Evolutionary conservation across 2,888 invertebrate species (phyloP).

Genomic region (Callyntrura sp.): DNA sequence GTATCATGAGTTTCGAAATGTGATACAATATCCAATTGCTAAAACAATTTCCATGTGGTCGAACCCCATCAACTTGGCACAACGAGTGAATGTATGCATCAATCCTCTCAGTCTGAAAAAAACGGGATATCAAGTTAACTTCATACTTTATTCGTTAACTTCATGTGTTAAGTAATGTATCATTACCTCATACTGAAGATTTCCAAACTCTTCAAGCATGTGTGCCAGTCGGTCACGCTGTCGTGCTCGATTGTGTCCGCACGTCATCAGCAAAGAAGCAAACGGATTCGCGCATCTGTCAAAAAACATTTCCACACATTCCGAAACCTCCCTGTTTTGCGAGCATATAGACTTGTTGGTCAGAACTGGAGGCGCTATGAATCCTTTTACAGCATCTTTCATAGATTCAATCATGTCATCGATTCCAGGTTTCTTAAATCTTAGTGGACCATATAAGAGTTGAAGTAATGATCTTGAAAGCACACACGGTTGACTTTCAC

Average conservation of each 20-base stretch:
- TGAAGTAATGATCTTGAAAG: slow-evolving; percentile 96
- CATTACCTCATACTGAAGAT: slow-evolving; percentile 95
- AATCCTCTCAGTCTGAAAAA: slow-evolving; percentile 92
- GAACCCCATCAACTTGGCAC: slow-evolving; percentile 89
- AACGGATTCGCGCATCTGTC: slow-evolving; percentile 95
- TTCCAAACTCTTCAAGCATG: slow-evolving; percentile 95
- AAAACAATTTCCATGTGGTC: slow-evolving; percentile 93
- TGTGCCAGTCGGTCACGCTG: slow-evolving; percentile 97
- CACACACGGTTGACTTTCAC: slow-evolving; percentile 94
- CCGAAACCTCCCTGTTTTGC: slow-evolving; percentile 90
- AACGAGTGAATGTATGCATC: slow-evolving; percentile 93
- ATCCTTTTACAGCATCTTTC: slow-evolving; percentile 93
- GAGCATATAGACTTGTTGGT: slow-evolving; percentile 90
- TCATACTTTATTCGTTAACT: neutral
- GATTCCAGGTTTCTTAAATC: slow-evolving; percentile 87
- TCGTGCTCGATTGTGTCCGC: slow-evolving; percentile 97
- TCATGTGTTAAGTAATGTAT: neutral
- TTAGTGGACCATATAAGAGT: slow-evolving; percentile 89
- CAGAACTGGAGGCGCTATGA: slow-evolving; percentile 96
- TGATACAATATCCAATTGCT: slow-evolving; percentile 98
- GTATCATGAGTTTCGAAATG: slow-evolving; percentile 96
- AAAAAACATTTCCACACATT: slow-evolving; percentile 95
- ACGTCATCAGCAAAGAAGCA: slow-evolving; percentile 93
- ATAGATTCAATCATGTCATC: slow-evolving; percentile 92
- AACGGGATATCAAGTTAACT: too few species aligned